Conservation (phyloP, 2,797 vertebrate species). For the Clarias pachynema region DNA sequence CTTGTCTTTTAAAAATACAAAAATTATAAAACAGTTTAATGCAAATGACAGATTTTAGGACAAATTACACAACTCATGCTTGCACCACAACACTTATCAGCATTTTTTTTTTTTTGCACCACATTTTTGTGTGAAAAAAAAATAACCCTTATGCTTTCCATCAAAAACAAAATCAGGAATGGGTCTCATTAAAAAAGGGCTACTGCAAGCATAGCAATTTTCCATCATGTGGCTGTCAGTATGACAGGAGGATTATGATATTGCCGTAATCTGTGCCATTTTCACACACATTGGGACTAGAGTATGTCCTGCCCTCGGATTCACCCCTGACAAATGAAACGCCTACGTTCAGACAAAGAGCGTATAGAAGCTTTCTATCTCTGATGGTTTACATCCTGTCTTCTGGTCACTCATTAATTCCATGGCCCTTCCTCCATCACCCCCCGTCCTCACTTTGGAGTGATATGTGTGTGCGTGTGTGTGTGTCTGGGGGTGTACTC, state of each 20-base stretch:
- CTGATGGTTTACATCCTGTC: constrained; percentile 33
- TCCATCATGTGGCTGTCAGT: background rate
- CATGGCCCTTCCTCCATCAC: constrained; percentile 54
- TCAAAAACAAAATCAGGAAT: background rate
- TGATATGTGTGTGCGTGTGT: constrained; percentile 61
- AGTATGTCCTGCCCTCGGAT: background rate
- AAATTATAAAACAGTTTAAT: background rate
- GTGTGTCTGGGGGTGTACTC: constrained; percentile 52
- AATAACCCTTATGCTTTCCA: background rate
- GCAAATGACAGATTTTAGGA: background rate
- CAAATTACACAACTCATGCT: background rate
- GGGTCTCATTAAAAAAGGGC: background rate
- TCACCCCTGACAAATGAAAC: constrained; percentile 17
- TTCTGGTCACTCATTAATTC: constrained; percentile 45
- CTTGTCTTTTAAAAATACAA: background rate
- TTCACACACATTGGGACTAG: background rate
- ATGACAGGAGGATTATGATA: constrained; percentile 21
- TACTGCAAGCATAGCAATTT: background rate
- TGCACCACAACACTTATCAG: background rate
- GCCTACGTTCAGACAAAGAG: constrained; percentile 17
- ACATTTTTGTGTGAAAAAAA: background rate
- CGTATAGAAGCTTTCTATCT: constrained; percentile 15
- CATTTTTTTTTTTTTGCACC: background rate
- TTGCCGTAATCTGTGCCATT: background rate
- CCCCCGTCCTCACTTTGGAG: constrained; percentile 60